A percentile compares a stretch with the other conserved stretches of the same genome.
Evolutionary conservation across 2,888 invertebrate genomes (phyloP).

Genomic region (Heliconius aoede): DNA sequence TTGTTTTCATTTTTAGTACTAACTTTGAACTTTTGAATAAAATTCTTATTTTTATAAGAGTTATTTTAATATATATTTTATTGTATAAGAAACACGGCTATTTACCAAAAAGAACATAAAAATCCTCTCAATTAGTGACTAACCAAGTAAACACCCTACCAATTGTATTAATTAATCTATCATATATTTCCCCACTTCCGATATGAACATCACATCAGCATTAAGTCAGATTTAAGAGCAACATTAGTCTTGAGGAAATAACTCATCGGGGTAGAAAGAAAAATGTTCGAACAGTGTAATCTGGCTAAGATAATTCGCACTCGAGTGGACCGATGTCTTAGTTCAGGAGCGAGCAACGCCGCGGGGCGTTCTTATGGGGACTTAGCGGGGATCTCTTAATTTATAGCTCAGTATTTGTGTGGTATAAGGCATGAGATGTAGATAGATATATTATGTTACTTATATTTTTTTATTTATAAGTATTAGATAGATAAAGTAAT

Average conservation of each 20-base stretch:
- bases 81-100: too few species aligned
- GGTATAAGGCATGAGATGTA: slow-evolving; percentile 46
- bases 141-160: not conserved
- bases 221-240: slow-evolving; percentile 35
- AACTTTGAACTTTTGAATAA: too few species aligned
- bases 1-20: too few species aligned
- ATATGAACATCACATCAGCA: slow-evolving; percentile 15
- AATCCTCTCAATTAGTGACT: not conserved
- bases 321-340: slow-evolving; percentile 73
- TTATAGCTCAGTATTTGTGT: slow-evolving; percentile 71
- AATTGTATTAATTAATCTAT: slow-evolving; percentile 2
- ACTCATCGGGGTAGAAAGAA: slow-evolving; percentile 55
- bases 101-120: not conserved
- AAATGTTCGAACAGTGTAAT: slow-evolving; percentile 69
- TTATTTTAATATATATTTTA: too few species aligned
- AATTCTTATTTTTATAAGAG: too few species aligned
- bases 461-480: too few species aligned
- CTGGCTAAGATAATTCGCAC: slow-evolving; percentile 74
- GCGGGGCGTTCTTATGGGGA: slow-evolving; percentile 79
- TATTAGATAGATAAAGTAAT: too few species aligned
- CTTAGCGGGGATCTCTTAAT: slow-evolving; percentile 83
- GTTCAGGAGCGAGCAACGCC: slow-evolving; percentile 70
- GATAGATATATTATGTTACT: not conserved
- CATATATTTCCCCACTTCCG: slow-evolving; percentile 2
- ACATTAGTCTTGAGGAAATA: slow-evolving; percentile 41